Percentiles rank a stretch among this genome's conserved stretches.
Conservation (phyloP, 2,113 vertebrate species). For the Eulemur macaco region DNA sequence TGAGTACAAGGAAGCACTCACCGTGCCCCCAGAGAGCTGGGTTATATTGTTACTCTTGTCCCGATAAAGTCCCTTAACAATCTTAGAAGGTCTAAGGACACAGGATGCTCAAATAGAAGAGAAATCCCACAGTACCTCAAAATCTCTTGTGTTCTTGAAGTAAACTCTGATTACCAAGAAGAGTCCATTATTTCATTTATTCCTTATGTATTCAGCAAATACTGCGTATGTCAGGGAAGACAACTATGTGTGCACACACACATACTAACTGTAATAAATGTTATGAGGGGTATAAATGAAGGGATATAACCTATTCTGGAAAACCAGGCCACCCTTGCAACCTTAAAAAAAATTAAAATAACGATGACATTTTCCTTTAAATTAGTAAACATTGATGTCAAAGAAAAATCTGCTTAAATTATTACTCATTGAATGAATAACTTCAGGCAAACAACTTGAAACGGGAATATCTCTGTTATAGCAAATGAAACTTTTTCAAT, state of each 20-base stretch:
- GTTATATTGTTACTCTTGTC: background rate
- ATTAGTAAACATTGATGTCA: background rate
- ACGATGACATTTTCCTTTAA: slow-evolving; percentile 3
- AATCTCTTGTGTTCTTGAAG: background rate
- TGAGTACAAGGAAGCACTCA: background rate
- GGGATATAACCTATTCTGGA: background rate
- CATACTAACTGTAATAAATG: background rate
- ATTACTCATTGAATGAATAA: background rate
- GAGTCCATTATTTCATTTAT: background rate
- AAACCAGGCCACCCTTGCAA: background rate
- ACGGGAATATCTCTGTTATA: slow-evolving; percentile 30
- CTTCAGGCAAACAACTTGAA: slow-evolving; percentile 19
- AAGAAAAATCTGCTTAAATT: background rate
- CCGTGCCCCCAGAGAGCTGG: background rate
- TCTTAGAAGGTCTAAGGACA: background rate
- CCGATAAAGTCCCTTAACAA: background rate
- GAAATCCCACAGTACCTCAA: background rate
- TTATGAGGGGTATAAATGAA: background rate
- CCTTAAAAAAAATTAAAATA: background rate
- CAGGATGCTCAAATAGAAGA: slow-evolving; percentile 11
- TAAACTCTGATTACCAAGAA: background rate
- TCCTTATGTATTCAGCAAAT: slow-evolving; percentile 6
- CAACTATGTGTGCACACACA: background rate
- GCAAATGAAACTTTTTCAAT: background rate
- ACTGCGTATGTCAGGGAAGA: background rate